Base-by-base conservation (phyloP, 2,888 invertebrate species). In the Celastrina argiolus region DNA sequence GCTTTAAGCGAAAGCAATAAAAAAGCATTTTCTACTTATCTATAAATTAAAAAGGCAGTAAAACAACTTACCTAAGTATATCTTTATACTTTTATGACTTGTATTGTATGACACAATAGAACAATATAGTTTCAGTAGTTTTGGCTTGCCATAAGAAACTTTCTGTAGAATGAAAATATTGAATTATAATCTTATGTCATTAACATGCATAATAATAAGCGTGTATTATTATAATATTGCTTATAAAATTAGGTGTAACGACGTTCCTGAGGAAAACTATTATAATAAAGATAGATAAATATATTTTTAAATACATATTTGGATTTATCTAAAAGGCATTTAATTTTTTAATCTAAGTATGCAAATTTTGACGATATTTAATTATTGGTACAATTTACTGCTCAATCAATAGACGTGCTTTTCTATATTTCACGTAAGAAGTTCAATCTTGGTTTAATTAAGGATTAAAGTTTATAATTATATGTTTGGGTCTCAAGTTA, bases 1-100 rank as follows among this genome's bases (percentile, higher is more conserved):
- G 39, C 7, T 58, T 58, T 61, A 61, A 61, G 61, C 61, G 22
- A 39, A 36, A 61, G 61, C 61, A 7, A 61, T 14, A 39, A 7
- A 18, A n/a, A 61, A 61, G 61, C 61, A 61, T 61, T 31, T 34
- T 16, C 34, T 34, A 59, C 61, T 61, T 39, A 12, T 31, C 5
- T 1, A 31, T 39, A 22, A 39, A 39, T 34, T 18, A 39, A 14
- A 22, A 51, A 51, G 12, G 22, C 18, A 61, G 18, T 36, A 36
- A 61, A 14, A 39, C 2, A 18, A 61, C 61, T 61, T 61, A 61
- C 61, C 61, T 36, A 61, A 39, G 12, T 51, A 22, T 4, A 51
- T 26, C 2, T 12, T 18, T 51, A 22, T 22, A 18, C 51, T 51
- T 51, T 26, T 31, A 28, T 28, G n/a, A 28, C 28, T 4, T 28